A percentile compares a stretch with the other conserved stretches of the same genome.
These are phyloP conservation scores for Diplodus puntazzo DNA, from an alignment of 2,797 vertebrate genomes.

Conservation along the genomic window DNA sequence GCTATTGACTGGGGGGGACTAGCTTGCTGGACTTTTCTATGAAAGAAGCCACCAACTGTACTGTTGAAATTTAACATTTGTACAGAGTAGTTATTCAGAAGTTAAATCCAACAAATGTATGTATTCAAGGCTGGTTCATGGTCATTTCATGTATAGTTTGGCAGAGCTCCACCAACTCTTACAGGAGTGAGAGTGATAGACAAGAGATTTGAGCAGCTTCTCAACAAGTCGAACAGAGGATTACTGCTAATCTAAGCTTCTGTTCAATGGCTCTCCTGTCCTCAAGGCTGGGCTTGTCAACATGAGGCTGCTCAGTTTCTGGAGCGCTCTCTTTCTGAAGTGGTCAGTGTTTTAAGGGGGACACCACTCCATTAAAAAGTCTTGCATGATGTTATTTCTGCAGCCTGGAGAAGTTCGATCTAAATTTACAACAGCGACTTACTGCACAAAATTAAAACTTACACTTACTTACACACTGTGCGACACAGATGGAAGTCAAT, in stretches of 20 bases:
- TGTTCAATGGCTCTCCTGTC: slow-evolving; percentile 77
- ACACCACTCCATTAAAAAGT: slow-evolving; percentile 16
- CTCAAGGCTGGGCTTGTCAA: slow-evolving; percentile 65
- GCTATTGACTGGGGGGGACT: slow-evolving; percentile 10
- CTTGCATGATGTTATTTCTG: slow-evolving; percentile 4
- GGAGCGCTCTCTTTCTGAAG: slow-evolving; percentile 56
- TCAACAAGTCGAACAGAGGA: slow-evolving; percentile 69
- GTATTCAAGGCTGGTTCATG: not conserved
- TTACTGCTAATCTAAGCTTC: slow-evolving; percentile 81
- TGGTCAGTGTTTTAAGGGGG: slow-evolving; percentile 49
- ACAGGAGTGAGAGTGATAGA: slow-evolving; percentile 49
- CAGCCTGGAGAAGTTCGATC: slow-evolving; percentile 17
- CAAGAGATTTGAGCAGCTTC: slow-evolving; percentile 67
- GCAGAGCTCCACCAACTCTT: slow-evolving; percentile 38
- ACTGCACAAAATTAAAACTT: not conserved
- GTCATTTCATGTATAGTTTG: slow-evolving; percentile 15
- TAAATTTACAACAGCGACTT: slow-evolving; percentile 25
- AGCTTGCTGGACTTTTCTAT: slow-evolving; percentile 4
- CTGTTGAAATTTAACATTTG: not conserved
- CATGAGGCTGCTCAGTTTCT: slow-evolving; percentile 68
- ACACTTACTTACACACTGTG: too few relatives aligned
- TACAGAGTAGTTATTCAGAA: not conserved
- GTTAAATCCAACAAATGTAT: not conserved
- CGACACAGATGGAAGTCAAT: slow-evolving; percentile 9
- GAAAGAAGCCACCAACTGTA: slow-evolving; percentile 8